Percentiles rank a stretch among this genome's conserved stretches.
Evolutionary conservation across 2,797 vertebrate species (phyloP).

Genomic region (Neomorphus geoffroyi): DNA sequence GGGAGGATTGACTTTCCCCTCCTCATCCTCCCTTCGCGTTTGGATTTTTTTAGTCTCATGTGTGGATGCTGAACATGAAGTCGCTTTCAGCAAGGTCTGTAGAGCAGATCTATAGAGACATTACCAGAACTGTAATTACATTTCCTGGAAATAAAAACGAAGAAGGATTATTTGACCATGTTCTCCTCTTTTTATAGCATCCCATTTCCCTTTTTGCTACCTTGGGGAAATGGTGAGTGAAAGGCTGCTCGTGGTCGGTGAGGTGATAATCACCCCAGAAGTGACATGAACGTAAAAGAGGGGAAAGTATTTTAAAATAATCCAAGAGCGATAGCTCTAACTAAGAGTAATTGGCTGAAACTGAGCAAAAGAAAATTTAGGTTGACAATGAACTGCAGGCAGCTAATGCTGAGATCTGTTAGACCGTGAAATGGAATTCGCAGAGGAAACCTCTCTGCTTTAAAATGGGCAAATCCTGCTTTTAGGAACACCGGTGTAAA

Average conservation of each 20-base stretch:
- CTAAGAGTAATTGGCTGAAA: conserved; percentile 54
- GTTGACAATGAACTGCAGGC: conserved; percentile 28
- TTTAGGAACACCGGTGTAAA: neutral
- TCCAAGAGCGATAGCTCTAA: neutral
- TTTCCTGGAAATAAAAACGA: conserved; percentile 29
- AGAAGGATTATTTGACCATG: neutral
- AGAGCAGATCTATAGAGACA: neutral
- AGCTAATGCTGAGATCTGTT: conserved; percentile 28
- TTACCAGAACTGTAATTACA: neutral
- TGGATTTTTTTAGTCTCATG: neutral
- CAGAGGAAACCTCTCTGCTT: conserved; percentile 19
- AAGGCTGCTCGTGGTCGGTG: neutral
- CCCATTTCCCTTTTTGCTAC: conserved; percentile 19
- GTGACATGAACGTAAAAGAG: conserved; percentile 9
- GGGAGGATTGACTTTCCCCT: neutral
- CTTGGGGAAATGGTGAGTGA: conserved; percentile 8
- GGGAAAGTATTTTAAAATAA: conserved; percentile 14
- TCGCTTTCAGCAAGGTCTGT: neutral
- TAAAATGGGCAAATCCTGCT: conserved; percentile 3
- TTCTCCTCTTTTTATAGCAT: conserved; percentile 36
- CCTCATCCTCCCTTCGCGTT: neutral
- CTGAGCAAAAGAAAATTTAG: conserved; percentile 34
- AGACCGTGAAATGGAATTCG: conserved; percentile 11
- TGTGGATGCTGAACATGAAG: neutral
- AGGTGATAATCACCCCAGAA: conserved; percentile 27